Conservation (phyloP, 2,113 vertebrate genomes). For the Sinocyclocheilus rhinocerous region DNA sequence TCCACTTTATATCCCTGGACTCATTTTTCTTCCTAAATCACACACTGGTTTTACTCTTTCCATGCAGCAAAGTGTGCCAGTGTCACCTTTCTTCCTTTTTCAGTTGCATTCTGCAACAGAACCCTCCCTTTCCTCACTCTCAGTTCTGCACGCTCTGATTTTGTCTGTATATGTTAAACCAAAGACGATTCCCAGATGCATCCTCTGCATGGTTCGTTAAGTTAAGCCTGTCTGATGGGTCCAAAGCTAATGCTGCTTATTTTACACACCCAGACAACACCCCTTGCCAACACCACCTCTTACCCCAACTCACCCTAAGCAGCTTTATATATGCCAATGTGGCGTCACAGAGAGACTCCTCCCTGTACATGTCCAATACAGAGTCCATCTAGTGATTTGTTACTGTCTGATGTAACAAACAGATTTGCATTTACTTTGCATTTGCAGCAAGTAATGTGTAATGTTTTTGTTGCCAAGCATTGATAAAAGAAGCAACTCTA, state of each 20-base stretch:
- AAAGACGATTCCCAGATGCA: background rate
- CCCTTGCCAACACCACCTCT: background rate
- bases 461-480: background rate
- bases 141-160: background rate
- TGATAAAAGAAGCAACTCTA: background rate
- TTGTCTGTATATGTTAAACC: background rate
- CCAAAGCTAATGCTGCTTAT: slow-evolving; percentile 45
- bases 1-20: background rate
- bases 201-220: slow-evolving; percentile 9
- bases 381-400: background rate
- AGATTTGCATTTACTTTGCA: background rate
- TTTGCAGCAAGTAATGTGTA: background rate
- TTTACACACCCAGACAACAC: slow-evolving; percentile 20
- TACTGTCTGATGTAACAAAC: background rate
- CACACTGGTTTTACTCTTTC: background rate
- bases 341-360: slow-evolving; percentile 21
- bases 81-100: background rate
- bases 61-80: background rate
- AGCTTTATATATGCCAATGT: slow-evolving; percentile 43
- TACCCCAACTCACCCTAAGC: slow-evolving; percentile 36
- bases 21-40: background rate
- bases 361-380: background rate
- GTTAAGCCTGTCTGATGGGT: slow-evolving; percentile 49
- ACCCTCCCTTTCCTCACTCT: background rate
- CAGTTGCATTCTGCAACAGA: background rate